phyloP scores from a whole-genome alignment of 2,113 vertebrate genomes.

The Oceanites oceanicus region DNA sequence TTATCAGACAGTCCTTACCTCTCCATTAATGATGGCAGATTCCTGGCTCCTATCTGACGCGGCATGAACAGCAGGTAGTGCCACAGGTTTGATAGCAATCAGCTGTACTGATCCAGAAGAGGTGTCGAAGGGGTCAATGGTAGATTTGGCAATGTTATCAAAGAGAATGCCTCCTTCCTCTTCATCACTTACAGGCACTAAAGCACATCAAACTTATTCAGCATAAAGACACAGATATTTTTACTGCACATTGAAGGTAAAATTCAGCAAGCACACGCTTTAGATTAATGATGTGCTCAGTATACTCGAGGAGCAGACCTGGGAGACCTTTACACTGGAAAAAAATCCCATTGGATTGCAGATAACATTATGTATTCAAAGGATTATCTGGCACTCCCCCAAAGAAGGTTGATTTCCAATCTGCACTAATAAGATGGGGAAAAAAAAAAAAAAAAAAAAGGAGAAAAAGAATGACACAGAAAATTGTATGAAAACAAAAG shows the following conservation, averaged over 20 bases:
- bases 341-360: background rate
- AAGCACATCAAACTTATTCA: constrained; percentile 55
- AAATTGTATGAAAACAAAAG: background rate
- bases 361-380: background rate
- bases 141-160: constrained; percentile 73
- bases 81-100: constrained; percentile 88
- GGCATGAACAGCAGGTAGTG: constrained; percentile 81
- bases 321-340: background rate
- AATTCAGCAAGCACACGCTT: background rate
- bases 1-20: constrained; percentile 77
- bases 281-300: background rate
- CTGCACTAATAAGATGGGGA: background rate
- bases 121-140: constrained; percentile 87
- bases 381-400: background rate
- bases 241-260: background rate
- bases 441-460: background rate
- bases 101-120: constrained; percentile 96
- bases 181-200: constrained; percentile 75
- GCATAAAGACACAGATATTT: background rate
- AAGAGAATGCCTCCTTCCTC: constrained; percentile 78
- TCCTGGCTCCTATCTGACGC: constrained; percentile 89
- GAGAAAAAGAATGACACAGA: background rate
- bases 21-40: constrained; percentile 85
- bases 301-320: background rate
- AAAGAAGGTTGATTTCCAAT: background rate